Conservation (phyloP, 2,797 vertebrate genomes). For the Ptychadena robeensis region DNA sequence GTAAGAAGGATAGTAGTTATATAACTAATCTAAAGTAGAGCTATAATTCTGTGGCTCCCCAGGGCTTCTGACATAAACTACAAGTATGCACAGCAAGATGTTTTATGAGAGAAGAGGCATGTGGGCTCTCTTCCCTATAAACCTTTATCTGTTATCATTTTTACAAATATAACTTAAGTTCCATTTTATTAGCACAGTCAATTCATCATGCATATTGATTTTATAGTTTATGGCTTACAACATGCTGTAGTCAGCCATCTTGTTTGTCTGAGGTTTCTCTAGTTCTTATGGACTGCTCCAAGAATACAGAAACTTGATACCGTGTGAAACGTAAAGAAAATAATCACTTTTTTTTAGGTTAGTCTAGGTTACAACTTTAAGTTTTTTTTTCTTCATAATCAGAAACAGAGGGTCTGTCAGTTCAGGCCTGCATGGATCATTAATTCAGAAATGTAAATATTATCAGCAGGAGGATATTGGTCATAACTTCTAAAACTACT, state of each 20-base stretch:
- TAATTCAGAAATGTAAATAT: conserved; percentile 53
- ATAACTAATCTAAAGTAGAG: too few species aligned
- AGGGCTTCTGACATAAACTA: too few species aligned
- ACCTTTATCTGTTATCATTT: too few species aligned
- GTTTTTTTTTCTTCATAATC: conserved; percentile 23
- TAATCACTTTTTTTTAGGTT: conserved; percentile 37
- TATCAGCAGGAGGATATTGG: conserved; percentile 43
- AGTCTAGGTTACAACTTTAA: conserved; percentile 30
- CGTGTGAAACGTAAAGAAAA: conserved; percentile 44
- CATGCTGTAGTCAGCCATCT: background rate
- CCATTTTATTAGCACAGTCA: too few species aligned
- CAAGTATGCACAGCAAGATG: too few species aligned
- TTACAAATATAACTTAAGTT: too few species aligned
- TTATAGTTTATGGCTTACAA: too few species aligned
- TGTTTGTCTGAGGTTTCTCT: background rate
- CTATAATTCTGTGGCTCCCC: too few species aligned
- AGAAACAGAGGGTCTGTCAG: conserved; percentile 35
- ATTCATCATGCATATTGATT: too few species aligned
- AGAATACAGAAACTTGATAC: conserved; percentile 47
- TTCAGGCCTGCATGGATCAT: conserved; percentile 38
- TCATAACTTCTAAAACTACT: conserved; percentile 19
- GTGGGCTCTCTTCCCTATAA: too few species aligned
- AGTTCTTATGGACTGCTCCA: conserved; percentile 4
- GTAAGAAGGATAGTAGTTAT: too few species aligned
- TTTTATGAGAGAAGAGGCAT: too few species aligned